Percentiles rank a stretch among this genome's conserved stretches.
Evolutionary conservation across 2,113 vertebrate species (phyloP).

Genomic region (Oxygymnocypris stewartii): DNA sequence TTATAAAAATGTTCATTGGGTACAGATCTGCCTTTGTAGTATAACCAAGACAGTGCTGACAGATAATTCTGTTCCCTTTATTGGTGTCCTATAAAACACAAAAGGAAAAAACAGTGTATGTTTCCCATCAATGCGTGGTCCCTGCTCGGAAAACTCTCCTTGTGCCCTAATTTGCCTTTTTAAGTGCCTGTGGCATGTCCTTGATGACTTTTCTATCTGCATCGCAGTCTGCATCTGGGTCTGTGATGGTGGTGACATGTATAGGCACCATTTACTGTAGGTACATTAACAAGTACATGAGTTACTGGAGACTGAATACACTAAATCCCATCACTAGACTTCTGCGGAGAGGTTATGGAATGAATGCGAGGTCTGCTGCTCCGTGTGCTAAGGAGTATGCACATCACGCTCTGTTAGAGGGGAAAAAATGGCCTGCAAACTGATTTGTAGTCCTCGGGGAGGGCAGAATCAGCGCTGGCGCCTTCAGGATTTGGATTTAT

Average conservation of each 20-base stretch:
- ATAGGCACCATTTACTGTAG: not conserved
- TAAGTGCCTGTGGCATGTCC: conserved; percentile 28
- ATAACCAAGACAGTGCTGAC: not conserved
- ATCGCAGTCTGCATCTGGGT: conserved; percentile 2
- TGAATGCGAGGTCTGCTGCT: not conserved
- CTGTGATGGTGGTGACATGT: conserved; percentile 9
- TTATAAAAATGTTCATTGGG: too few species aligned
- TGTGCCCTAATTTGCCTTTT: conserved; percentile 50
- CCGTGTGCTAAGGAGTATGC: not conserved
- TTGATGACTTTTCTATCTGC: not conserved
- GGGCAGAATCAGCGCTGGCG: conserved; percentile 75
- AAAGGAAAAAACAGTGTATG: conserved; percentile 11
- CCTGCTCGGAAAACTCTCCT: conserved; percentile 28
- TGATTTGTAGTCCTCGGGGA: conserved; percentile 71
- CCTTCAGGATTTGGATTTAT: conserved; percentile 78
- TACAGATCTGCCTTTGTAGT: not conserved
- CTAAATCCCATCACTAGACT: not conserved
- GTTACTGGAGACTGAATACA: not conserved
- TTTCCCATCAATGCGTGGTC: conserved; percentile 28
- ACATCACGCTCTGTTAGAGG: conserved; percentile 33
- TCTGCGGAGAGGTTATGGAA: not conserved
- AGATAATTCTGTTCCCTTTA: not conserved
- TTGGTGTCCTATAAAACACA: conserved; percentile 36
- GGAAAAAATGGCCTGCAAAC: conserved; percentile 71
- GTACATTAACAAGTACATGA: not conserved